phyloP scores from a whole-genome alignment of 1,140 invertebrate genomes.

The Reticulitermes speratus region DNA sequence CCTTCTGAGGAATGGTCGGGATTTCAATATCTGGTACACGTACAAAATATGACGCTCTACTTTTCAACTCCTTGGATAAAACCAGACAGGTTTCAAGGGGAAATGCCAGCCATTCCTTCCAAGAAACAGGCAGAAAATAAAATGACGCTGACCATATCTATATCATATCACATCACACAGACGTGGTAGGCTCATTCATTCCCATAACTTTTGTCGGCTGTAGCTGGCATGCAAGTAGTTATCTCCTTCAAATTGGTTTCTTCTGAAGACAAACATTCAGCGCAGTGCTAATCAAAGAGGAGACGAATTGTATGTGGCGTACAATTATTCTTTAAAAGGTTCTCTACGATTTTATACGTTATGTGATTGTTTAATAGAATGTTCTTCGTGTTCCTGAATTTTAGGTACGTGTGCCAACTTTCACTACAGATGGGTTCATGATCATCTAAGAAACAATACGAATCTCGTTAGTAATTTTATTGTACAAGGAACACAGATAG shows the following conservation, averaged over 20 bases:
- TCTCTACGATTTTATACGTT: too few relatives aligned
- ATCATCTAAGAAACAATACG: too few relatives aligned
- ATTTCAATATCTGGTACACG: background rate
- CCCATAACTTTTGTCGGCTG: background rate
- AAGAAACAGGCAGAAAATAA: background rate
- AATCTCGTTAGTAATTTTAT: too few relatives aligned
- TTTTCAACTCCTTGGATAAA: background rate
- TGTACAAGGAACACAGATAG: too few relatives aligned
- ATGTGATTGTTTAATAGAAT: too few relatives aligned
- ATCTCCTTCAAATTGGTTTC: background rate
- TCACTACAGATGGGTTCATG: too few relatives aligned
- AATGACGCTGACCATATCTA: background rate
- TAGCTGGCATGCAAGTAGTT: background rate
- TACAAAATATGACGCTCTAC: background rate
- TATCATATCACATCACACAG: background rate
- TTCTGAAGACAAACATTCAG: background rate
- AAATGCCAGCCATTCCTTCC: background rate
- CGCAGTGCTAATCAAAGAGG: too few relatives aligned
- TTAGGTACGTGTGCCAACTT: too few relatives aligned
- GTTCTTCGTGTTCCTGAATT: too few relatives aligned
- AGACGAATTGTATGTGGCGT: too few relatives aligned
- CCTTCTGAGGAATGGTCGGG: background rate
- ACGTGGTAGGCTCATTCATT: background rate
- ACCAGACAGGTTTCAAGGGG: background rate
- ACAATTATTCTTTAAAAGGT: too few relatives aligned